Evolutionary conservation across 2,888 invertebrate species (phyloP), one percentile per base, ranked within the genome.

Genomic region (Himalopsyche anomala): DNA sequence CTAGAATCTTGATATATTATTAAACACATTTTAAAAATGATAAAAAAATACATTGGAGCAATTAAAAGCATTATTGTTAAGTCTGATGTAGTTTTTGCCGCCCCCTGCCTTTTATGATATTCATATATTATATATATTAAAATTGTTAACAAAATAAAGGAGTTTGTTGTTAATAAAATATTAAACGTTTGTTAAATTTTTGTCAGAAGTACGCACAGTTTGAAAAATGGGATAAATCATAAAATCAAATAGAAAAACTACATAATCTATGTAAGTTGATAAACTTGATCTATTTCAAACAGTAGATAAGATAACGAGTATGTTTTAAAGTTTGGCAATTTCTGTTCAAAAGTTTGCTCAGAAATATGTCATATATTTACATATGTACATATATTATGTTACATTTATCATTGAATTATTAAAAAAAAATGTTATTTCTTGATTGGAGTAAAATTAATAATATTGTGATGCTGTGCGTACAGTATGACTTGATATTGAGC

Each of bases 121-220:
- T 74, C 11, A 74, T 62, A 28, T 74, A 38, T 74, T 74, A 36
- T n/a, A 74, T 36, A 36, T 74, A 74, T 28, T 80, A 80, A 85
- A 74, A 74, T 85, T 85, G 85, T 85, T 84, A 28, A 74, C 74
- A 81, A 74, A 82, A 62, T 82, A 28, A 74, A 51, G 83, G 55
- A 55, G 81, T 83, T 74, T 85, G 83, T 85, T 80, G 79, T 81
- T 85, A 83, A 80, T 54, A 81, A 55, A 74, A 74, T 38, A 45
- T 85, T 83, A 80, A 83, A 80, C 62, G 79, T 83, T 85, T 85
- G 85, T 85, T 85, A 74, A 83, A 82, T 38, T 85, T 85, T 85
- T 85, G 69, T 74, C 74, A 74, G 74, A 74, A 12, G 15, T 74
- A 74, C 36, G 74, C 74, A 74, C 74, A 74, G 74, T 36, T 15